Conservation (phyloP, 1,140 invertebrate genomes). For the Pomphorhynchus laevis region DNA sequence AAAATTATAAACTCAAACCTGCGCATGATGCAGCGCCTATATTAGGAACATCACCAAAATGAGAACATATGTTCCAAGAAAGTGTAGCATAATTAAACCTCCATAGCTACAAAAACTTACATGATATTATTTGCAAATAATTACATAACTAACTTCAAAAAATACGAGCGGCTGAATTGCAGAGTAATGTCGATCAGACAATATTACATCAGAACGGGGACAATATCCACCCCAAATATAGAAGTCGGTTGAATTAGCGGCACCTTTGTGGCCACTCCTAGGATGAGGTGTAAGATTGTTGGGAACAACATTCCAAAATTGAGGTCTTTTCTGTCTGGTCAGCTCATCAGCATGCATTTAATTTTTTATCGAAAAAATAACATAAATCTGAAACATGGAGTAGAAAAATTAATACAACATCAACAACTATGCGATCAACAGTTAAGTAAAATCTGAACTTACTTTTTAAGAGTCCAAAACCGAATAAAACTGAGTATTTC, state of each 20-base stretch:
- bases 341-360: too few relatives aligned
- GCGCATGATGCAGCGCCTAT: slow-evolving; percentile 4
- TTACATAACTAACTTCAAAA: not conserved
- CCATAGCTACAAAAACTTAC: slow-evolving; percentile 3
- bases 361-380: too few relatives aligned
- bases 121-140: not conserved
- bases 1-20: too few relatives aligned
- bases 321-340: too few relatives aligned
- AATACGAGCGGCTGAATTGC: not conserved
- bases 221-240: slow-evolving; percentile 10
- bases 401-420: too few relatives aligned
- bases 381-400: too few relatives aligned
- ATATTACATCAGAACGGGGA: not conserved
- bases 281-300: too few relatives aligned
- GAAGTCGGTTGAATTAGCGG: slow-evolving; percentile 2
- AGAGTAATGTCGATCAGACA: not conserved
- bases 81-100: slow-evolving; percentile 4
- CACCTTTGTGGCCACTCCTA: slow-evolving; percentile 7
- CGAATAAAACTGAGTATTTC: too few relatives aligned
- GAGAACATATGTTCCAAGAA: slow-evolving; percentile 1
- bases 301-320: too few relatives aligned
- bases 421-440: too few relatives aligned
- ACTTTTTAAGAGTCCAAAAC: too few relatives aligned
- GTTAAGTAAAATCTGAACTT: too few relatives aligned
- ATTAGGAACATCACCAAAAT: slow-evolving; percentile 4